Evolutionary conservation across 2,113 vertebrate species (phyloP).

Genomic region (Thamnophis sirtalis): DNA sequence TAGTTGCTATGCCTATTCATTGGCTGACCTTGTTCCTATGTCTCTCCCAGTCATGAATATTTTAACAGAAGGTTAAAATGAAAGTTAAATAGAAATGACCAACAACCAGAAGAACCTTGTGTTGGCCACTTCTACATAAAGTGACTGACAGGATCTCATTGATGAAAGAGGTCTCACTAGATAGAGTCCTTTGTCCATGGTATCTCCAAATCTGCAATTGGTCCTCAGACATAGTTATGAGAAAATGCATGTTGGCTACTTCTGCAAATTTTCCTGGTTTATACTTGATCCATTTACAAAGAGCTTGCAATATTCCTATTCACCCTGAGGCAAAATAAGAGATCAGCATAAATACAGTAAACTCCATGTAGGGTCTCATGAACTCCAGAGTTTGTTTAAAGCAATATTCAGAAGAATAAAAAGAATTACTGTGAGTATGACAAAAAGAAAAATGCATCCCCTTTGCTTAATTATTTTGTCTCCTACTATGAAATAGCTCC

Average conservation of each 20-base stretch:
- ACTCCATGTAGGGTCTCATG: not conserved
- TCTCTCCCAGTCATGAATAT: no score
- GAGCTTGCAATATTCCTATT: not conserved
- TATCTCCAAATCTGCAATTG: not conserved
- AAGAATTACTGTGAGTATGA: constrained; percentile 42
- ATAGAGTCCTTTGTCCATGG: not conserved
- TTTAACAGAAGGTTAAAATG: not conserved
- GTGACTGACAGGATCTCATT: not conserved
- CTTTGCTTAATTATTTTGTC: constrained; percentile 71
- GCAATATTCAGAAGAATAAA: constrained; percentile 35
- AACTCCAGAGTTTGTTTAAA: constrained; percentile 43
- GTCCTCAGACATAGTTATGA: not conserved
- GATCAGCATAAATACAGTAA: constrained; percentile 30
- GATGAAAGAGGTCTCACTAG: not conserved
- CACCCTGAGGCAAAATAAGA: not conserved
- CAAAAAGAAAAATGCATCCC: constrained; percentile 65
- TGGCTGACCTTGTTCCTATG: no score
- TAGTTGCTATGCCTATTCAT: no score
- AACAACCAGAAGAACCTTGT: not conserved
- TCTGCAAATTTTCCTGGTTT: not conserved
- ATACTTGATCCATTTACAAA: not conserved
- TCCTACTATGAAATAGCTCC: constrained; percentile 67
- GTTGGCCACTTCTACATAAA: not conserved
- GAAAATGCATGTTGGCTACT: not conserved
- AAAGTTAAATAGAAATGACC: not conserved